Evolutionary conservation across 1,140 invertebrate species (phyloP), one percentile per base, ranked within the genome.

Genomic region (Euura saliciscinereae): DNA sequence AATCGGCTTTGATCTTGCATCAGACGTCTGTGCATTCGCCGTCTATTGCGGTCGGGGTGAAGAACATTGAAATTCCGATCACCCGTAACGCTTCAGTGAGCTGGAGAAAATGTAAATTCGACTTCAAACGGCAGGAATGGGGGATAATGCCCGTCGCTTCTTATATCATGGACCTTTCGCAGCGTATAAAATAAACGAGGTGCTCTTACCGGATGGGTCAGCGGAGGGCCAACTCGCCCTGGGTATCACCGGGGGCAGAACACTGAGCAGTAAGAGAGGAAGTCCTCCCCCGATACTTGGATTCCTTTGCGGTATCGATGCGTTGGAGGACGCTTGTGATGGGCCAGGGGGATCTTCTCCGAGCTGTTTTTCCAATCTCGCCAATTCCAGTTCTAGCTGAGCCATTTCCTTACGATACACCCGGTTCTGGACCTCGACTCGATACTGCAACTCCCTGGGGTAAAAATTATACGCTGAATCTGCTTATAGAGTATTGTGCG

Each of bases 361-460:
- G 42, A 95, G 81, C 76, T 94, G 86, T 72, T 90, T 91, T 79
- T 96, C 94, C 73, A 97, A 86, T 73, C 93, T 90, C 28, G 89
- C 89, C 51, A 97, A 93, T 86, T 97, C 95, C 68, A 91, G 90
- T 80, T 97, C 95, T 66, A 97, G 84, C 72, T 93, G 92, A 44
- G 92, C 90, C 67, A 97, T 90, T 84, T 97, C 95, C 78, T 93
- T 90, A 77, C 93, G 93, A 83, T 96, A 97, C 3, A 96, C 95
- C 76, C 93, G 91, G 83, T 98, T 97, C 85, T 97, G 96, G 66
- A 97, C 94, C 85, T 97, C 95, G 2, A 96, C 94, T 68, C 96
- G 89, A 84, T 95, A 96, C 77, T 94, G 91, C 42, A 95, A 80
- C 80, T 98, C 96, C 77, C 93, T 86, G 43, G 8, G 66, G 66